A percentile compares a stretch with the other conserved stretches of the same genome.
phyloP scores from a whole-genome alignment of 2,113 vertebrate genomes.

The zebrafish (Danio rerio) region DNA sequence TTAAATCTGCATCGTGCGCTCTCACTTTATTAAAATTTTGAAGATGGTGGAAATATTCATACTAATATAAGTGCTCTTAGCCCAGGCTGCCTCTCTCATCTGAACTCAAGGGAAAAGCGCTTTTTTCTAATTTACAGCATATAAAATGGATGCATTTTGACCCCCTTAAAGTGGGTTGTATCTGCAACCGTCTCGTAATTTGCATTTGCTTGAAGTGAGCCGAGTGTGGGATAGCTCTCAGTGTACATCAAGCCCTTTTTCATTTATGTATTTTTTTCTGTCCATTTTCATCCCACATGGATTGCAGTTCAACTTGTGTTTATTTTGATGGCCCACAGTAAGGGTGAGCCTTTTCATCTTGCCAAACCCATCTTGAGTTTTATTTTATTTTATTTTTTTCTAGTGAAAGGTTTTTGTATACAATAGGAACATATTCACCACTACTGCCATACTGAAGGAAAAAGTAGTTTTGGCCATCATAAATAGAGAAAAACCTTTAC shows the following conservation, averaged over 20 bases:
- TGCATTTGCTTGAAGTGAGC: conserved; percentile 68
- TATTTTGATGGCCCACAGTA: conserved; percentile 45
- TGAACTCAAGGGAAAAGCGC: not conserved
- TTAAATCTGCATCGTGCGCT: conserved; percentile 1
- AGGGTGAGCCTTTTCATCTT: conserved; percentile 40
- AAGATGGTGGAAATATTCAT: conserved; percentile 36
- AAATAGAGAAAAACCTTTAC: conserved; percentile 18
- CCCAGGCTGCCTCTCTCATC: conserved; percentile 30
- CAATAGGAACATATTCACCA: conserved; percentile 25
- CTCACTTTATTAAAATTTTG: not conserved
- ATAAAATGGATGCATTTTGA: conserved; percentile 39
- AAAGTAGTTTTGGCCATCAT: not conserved
- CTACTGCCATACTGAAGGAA: not conserved
- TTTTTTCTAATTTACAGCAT: conserved; percentile 41
- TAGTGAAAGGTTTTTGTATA: conserved; percentile 8
- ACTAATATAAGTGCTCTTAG: conserved; percentile 38
- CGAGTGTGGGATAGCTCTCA: conserved; percentile 60
- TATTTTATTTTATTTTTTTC: conserved; percentile 35
- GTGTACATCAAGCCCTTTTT: conserved; percentile 61
- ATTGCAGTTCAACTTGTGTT: conserved; percentile 53
- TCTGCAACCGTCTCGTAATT: conserved; percentile 59
- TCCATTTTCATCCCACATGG: conserved; percentile 45
- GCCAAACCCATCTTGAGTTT: not conserved
- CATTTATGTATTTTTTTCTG: not conserved
- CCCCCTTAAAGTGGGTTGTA: conserved; percentile 44